Base-by-base conservation (phyloP, 2,113 vertebrate genomes). In the Carassius gibelio region DNA sequence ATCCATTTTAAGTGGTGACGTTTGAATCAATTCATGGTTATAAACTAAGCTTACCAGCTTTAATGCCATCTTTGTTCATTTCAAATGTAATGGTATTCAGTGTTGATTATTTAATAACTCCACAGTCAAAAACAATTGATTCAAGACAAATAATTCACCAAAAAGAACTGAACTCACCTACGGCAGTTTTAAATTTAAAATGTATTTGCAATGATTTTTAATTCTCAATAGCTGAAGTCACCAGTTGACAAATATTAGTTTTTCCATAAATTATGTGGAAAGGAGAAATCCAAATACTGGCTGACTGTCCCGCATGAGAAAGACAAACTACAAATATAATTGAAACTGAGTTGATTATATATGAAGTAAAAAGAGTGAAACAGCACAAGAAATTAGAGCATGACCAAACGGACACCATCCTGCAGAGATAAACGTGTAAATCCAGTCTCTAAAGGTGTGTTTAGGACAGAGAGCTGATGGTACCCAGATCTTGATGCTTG, bases 401-500 rank as follows among this genome's bases (percentile, higher is more conserved):
- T 68, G 13, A 34, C 6, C 13, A 66, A 66, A 15, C 26, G 2
- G 26, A 68, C 26, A 36, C 66, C 3, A 36, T 34, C 3, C 34
- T 0, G 15, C 15, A 0, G 21, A 71, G 17, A 38, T 21, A 3
- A 36, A 19, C 19, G 34, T 10, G 15, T 36, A 69, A 69, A 30
- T 21, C 30, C 21, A 17, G 34, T 19, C 34, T 38, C 9, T 38
- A 71, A 71, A 8, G 4, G 5, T 1, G 13, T 3, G 4, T 21
- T 59, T 61, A 61, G 59, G 8, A 61, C 61, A 62, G 61, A 62
- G n/a, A 26, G 68, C 34, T 71, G 17, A 42, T 21, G 17, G 17
- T 87, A 99, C 98, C 98, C 98, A 99, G 76, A 99, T 99, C 88
- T 99, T 99, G 94, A 99, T 99, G 93, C 97, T 99, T 87, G 98